A percentile compares a stretch with the other conserved stretches of the same genome.
Evolutionary conservation across 2,888 invertebrate genomes (phyloP).

Genomic region (Stramonita haemastoma): DNA sequence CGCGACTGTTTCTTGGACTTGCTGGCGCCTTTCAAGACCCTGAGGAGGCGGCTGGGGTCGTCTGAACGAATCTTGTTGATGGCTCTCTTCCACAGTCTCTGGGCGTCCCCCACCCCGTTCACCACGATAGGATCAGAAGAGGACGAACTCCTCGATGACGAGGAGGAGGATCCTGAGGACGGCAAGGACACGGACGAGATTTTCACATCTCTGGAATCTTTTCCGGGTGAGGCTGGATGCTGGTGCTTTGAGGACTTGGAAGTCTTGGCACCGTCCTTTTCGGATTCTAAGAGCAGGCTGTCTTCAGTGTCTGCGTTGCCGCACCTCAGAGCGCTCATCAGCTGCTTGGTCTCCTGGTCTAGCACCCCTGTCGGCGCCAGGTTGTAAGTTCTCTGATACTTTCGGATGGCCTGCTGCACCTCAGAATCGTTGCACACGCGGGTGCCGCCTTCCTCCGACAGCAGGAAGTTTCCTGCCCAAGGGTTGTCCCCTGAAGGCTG

Average conservation of each 20-base stretch:
- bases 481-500: background rate
- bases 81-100: conserved; percentile 64
- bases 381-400: conserved; percentile 74
- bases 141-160: background rate
- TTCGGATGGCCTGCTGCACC: conserved; percentile 67
- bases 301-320: conserved; percentile 72
- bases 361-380: conserved; percentile 72
- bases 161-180: background rate
- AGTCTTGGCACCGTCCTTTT: conserved; percentile 33
- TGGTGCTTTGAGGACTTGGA: background rate
- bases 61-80: conserved; percentile 41
- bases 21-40: conserved; percentile 40
- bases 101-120: conserved; percentile 20
- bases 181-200: background rate
- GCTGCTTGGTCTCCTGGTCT: conserved; percentile 68
- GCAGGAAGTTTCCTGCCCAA: conserved; percentile 14
- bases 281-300: background rate
- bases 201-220: background rate
- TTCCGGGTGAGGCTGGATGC: background rate
- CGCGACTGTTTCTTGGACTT: conserved; percentile 45
- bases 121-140: conserved; percentile 34
- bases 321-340: conserved; percentile 76
- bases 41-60: conserved; percentile 50
- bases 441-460: conserved; percentile 46
- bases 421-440: conserved; percentile 62